These are phyloP conservation scores for Mantis religiosa DNA, from an alignment of 2,888 invertebrate genomes.

Conservation along the genomic window DNA sequence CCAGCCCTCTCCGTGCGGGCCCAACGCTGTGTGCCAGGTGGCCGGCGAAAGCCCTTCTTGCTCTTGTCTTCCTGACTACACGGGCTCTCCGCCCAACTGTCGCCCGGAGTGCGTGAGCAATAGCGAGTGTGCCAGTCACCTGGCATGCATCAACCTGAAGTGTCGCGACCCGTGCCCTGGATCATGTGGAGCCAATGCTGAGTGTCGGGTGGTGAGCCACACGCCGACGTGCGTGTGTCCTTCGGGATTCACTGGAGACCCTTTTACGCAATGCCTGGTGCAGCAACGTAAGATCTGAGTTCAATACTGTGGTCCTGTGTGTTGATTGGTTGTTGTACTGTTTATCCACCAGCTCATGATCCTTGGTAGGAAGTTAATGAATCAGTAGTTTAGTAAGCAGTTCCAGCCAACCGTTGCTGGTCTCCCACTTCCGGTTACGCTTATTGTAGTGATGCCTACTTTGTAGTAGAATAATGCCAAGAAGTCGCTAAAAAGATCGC, in stretches of 20 bases:
- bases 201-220: slow-evolving; percentile 72
- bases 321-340: not conserved
- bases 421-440: no score
- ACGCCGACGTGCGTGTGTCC: slow-evolving; percentile 68
- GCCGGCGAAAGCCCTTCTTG: slow-evolving; percentile 71
- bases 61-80: slow-evolving; percentile 61
- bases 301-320: not conserved
- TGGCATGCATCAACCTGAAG: slow-evolving; percentile 61
- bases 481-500: no score
- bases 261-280: slow-evolving; percentile 60
- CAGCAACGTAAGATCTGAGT: slow-evolving; percentile 37
- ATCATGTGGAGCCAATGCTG: slow-evolving; percentile 66
- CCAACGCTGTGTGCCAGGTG: slow-evolving; percentile 60
- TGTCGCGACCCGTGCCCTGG: slow-evolving; percentile 60
- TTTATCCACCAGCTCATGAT: no score
- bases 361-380: no score
- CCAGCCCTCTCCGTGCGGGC: slow-evolving; percentile 43
- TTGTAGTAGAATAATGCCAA: no score
- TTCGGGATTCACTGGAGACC: slow-evolving; percentile 68
- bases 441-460: no score
- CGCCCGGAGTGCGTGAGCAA: slow-evolving; percentile 67
- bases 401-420: no score
- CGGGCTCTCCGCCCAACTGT: slow-evolving; percentile 74
- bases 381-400: no score
- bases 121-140: slow-evolving; percentile 63